Base-by-base conservation (phyloP, 2,888 invertebrate species). In the Acronicta aceris region DNA sequence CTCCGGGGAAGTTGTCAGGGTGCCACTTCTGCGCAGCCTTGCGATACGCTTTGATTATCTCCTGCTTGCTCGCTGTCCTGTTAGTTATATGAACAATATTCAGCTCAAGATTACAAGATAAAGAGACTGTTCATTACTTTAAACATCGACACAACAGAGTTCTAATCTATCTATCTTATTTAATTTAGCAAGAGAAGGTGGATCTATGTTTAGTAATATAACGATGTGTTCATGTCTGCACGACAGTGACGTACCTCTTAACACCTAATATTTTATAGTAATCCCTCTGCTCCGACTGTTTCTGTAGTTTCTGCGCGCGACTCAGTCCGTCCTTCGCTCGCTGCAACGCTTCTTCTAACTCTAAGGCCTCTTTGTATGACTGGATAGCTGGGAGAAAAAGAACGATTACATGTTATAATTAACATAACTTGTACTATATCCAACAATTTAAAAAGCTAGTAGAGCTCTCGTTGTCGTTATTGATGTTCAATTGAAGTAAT, bases 1-100 rank as follows among this genome's bases (percentile, higher is more conserved):
- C 97, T 12, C 96, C 97, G 51, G 95, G 96, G 91, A 97, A 99
- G 92, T 98, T 98, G 92, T 99, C 99, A 0, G 99, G 99, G 95
- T 99, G 99, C 99, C 99, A 99, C 90, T 99, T 98, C 91, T 98
- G 98, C 13, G 99, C 99, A 53, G 98, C 96, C 94, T 98, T 98
- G 74, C 99, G 96, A 91, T 99, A 99, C 16, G 99, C 99, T 95
- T 99, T 99, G 13, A 96, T 95, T 45, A 99, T 98, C 89, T 99
- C 98, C 83, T 97, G 97, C 92, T 99, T 99, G 50, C 95, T 96
- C 2, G 99, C 99, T 53, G 96, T 96, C 84, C 95, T 95, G 80
- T 25, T 9, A 33, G 33, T 12, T 12, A 30, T 10, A 30, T 10
- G 10, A 30, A 2, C 5, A 21, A 21, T 2, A 21, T 21, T n/a